Evolutionary conservation across 2,888 invertebrate species (phyloP).

Genomic region (Blomia tropicalis): DNA sequence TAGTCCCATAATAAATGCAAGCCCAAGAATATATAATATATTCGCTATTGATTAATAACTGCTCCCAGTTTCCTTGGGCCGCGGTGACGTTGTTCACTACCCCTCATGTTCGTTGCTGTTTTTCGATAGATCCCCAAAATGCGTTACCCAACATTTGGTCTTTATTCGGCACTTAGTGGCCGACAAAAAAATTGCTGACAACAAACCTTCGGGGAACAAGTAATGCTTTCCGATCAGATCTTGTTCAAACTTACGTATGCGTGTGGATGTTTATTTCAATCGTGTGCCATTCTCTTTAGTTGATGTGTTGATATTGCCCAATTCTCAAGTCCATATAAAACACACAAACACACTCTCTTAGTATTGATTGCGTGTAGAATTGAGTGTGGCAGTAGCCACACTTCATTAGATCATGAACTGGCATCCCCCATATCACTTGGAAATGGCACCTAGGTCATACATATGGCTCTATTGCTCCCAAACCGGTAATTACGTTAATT

Average conservation of each 20-base stretch:
- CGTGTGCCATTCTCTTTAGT: too few relatives aligned
- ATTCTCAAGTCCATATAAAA: too few relatives aligned
- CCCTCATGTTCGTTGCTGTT: not conserved
- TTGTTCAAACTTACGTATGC: not conserved
- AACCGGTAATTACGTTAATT: not conserved
- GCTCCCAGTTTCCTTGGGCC: not conserved
- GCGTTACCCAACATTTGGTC: too few relatives aligned
- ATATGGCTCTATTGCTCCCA: not conserved
- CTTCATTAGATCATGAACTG: too few relatives aligned
- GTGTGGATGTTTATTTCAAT: not conserved
- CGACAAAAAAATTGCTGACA: constrained; percentile 3
- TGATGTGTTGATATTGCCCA: too few relatives aligned
- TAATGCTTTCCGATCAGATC: constrained; percentile 10
- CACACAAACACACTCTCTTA: too few relatives aligned
- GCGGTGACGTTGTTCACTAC: not conserved
- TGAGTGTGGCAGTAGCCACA: too few relatives aligned
- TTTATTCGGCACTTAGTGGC: constrained; percentile 7
- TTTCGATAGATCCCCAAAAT: too few relatives aligned
- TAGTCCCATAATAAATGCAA: constrained; percentile 7
- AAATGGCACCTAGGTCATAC: not conserved
- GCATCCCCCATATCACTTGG: not conserved
- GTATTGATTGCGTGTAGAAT: too few relatives aligned
- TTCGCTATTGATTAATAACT: constrained; percentile 13
- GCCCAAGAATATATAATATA: not conserved
- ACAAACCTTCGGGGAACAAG: constrained; percentile 6